Evolutionary conservation across 2,888 invertebrate species (phyloP).

Genomic region (Sphinx pinastri): DNA sequence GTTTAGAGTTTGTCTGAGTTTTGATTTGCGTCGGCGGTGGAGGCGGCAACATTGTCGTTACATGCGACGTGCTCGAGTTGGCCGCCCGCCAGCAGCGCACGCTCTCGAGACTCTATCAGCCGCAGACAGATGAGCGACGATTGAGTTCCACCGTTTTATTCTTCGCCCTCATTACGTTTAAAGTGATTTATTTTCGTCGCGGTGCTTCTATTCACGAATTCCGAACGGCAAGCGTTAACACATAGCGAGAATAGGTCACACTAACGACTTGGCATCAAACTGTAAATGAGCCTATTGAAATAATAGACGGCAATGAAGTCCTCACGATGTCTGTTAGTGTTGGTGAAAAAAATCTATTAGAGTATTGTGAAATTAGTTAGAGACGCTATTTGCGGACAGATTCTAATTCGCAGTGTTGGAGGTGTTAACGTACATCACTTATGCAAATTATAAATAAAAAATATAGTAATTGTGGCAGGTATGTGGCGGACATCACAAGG

Average conservation of each 20-base stretch:
- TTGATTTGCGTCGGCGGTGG: constrained; percentile 50
- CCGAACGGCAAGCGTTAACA: constrained; percentile 67
- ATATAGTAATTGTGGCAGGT: constrained; percentile 52
- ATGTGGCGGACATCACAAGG: constrained; percentile 1
- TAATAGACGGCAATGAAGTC: constrained; percentile 70
- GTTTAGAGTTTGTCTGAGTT: constrained; percentile 54
- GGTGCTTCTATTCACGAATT: constrained; percentile 61
- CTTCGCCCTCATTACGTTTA: constrained; percentile 79
- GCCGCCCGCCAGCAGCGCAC: constrained; percentile 61
- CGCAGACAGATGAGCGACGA: constrained; percentile 72
- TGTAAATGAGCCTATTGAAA: constrained; percentile 62
- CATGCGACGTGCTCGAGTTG: constrained; percentile 69
- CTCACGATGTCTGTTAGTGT: constrained; percentile 58
- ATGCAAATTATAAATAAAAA: constrained; percentile 63
- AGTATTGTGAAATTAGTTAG: constrained; percentile 66
- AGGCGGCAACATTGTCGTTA: constrained; percentile 55
- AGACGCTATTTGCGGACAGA: constrained; percentile 56
- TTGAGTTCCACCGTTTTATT: constrained; percentile 77
- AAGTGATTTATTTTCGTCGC: constrained; percentile 78
- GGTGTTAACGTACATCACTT: constrained; percentile 52
- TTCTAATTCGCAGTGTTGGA: constrained; percentile 55
- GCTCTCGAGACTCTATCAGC: constrained; percentile 64
- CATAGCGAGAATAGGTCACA: constrained; percentile 69
- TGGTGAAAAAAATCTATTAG: constrained; percentile 63
- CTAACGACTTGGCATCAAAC: constrained; percentile 70